Percentiles rank a stretch among this genome's conserved stretches.
phyloP scores from a whole-genome alignment of 2,113 vertebrate genomes.

The Neodon shergylaensis region DNA sequence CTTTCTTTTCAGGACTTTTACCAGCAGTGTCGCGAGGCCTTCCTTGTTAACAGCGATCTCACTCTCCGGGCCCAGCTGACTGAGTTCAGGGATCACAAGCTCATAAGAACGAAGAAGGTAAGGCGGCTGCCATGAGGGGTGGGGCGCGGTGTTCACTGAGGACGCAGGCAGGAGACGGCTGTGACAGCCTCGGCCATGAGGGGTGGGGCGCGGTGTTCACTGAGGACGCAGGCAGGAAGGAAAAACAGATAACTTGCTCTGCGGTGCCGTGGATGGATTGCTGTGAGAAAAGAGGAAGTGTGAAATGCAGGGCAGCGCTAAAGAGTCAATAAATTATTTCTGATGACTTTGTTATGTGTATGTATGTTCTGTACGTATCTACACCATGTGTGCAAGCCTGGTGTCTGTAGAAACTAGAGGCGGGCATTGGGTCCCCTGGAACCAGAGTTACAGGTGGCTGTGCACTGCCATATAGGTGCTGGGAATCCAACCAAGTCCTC shows the following conservation, averaged over 20 bases:
- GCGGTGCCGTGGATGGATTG: no score
- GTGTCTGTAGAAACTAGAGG: not conserved
- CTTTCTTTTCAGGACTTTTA: slow-evolving; percentile 99
- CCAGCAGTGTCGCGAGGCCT: slow-evolving; percentile 97
- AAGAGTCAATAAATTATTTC: not conserved
- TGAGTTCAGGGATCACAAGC: slow-evolving; percentile 98
- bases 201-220: not conserved
- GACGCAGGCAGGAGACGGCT: not conserved
- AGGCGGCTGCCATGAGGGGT: slow-evolving; percentile 19
- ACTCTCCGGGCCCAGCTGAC: slow-evolving; percentile 97
- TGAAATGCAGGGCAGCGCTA: not conserved
- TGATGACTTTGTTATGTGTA: not conserved
- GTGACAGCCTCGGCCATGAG: no score
- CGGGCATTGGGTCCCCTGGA: not conserved
- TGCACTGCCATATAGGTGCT: not conserved
- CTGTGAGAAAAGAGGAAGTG: no score
- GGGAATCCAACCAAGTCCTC: not conserved
- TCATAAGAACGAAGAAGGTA: slow-evolving; percentile 96
- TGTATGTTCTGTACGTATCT: not conserved
- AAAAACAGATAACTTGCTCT: no score
- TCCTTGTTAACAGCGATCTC: slow-evolving; percentile 97
- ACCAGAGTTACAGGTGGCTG: not conserved
- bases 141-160: not conserved
- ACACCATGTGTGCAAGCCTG: not conserved
- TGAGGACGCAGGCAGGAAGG: not conserved